A percentile compares a stretch with the other conserved stretches of the same genome.
Conservation (phyloP, 1,140 invertebrate genomes). For the Leptestheria dahalacensis region DNA sequence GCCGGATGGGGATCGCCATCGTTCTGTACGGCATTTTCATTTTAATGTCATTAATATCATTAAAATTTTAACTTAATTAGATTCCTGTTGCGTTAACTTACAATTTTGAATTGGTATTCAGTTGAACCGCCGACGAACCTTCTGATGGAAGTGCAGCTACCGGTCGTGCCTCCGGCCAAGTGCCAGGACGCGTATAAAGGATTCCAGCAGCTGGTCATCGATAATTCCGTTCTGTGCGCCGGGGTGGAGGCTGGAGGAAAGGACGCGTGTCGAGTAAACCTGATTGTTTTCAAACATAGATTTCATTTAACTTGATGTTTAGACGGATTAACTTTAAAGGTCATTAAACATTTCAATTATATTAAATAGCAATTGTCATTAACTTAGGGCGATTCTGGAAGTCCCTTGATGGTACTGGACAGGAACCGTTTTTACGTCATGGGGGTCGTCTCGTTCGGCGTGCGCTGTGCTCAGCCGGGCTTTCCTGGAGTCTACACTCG, state of each 20-base stretch:
- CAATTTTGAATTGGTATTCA: neutral
- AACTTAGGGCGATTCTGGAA: slow-evolving; percentile 60
- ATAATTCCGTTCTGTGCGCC: slow-evolving; percentile 9
- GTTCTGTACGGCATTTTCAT: neutral
- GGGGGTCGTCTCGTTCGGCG: slow-evolving; percentile 59
- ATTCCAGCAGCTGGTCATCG: neutral
- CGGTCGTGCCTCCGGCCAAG: slow-evolving; percentile 7
- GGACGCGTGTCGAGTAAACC: slow-evolving; percentile 14
- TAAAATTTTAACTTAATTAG: neutral
- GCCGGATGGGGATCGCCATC: slow-evolving; percentile 3
- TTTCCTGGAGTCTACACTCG: slow-evolving; percentile 62
- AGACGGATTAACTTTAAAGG: too few relatives aligned
- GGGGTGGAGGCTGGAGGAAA: slow-evolving; percentile 8
- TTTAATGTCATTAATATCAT: neutral
- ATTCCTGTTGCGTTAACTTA: neutral
- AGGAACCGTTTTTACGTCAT: slow-evolving; percentile 38
- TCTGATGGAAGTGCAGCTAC: slow-evolving; percentile 11
- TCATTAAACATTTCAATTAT: neutral
- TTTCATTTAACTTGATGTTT: too few relatives aligned
- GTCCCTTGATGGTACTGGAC: slow-evolving; percentile 51
- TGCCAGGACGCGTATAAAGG: slow-evolving; percentile 7
- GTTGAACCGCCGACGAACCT: slow-evolving; percentile 6
- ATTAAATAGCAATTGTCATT: too few relatives aligned
- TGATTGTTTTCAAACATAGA: neutral
- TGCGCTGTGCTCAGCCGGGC: slow-evolving; percentile 50